phyloP scores from a whole-genome alignment of 1,140 invertebrate species.

The Ylistrum balloti region DNA sequence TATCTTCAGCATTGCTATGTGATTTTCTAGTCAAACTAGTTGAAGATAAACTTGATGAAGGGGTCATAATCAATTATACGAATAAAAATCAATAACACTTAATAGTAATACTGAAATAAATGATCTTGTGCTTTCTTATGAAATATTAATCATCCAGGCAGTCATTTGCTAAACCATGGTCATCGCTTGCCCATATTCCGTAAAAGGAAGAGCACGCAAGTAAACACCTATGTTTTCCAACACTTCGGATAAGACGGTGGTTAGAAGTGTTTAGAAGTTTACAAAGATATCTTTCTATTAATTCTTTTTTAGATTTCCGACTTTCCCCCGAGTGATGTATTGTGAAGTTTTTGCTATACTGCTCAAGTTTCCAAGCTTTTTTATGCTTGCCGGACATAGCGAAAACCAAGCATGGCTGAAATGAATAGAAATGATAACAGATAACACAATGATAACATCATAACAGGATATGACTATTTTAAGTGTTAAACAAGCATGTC shows the following conservation, averaged over 20 bases:
- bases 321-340: background rate
- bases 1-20: background rate
- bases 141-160: background rate
- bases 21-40: background rate
- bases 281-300: background rate
- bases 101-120: too few species aligned
- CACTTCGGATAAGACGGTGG: background rate
- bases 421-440: background rate
- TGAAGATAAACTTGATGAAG: background rate
- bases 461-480: too few species aligned
- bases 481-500: too few species aligned
- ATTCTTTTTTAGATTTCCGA: background rate
- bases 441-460: too few species aligned
- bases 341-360: background rate
- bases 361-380: background rate
- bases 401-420: background rate
- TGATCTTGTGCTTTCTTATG: too few species aligned
- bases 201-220: background rate
- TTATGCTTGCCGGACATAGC: background rate
- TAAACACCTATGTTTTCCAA: background rate
- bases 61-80: background rate
- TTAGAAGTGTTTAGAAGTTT: background rate
- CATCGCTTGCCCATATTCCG: background rate
- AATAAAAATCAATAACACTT: too few species aligned
- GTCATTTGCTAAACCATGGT: background rate